Conservation (phyloP, 1,140 invertebrate genomes). For the Musca vetustissima region DNA sequence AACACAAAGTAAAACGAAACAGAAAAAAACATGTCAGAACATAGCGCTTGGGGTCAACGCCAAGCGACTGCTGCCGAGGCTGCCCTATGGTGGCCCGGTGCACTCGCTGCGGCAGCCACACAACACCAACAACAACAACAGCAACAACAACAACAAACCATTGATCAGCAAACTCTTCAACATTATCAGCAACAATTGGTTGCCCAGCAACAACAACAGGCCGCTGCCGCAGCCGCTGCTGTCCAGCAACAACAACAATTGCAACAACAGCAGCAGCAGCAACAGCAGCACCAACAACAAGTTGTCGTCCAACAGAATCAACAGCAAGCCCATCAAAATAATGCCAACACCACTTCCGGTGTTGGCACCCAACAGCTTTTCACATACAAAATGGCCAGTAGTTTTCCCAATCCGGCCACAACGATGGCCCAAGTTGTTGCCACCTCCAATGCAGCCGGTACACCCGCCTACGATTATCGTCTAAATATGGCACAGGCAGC, state of each 20-base stretch:
- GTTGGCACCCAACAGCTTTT: conserved; percentile 72
- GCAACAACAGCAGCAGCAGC: conserved; percentile 58
- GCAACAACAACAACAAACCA: conserved; percentile 57
- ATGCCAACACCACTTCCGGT: conserved; percentile 62
- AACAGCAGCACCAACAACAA: conserved; percentile 61
- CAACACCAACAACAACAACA: conserved; percentile 59
- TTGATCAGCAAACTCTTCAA: conserved; percentile 59
- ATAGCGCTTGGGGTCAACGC: conserved; percentile 65
- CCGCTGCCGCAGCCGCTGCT: conserved; percentile 24
- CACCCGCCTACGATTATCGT: conserved; percentile 63
- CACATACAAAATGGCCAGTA: conserved; percentile 81
- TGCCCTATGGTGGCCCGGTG: conserved; percentile 62
- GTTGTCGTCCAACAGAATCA: conserved; percentile 59
- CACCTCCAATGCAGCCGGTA: conserved; percentile 56
- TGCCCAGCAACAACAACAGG: conserved; percentile 57
- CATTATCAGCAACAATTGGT: conserved; percentile 57
- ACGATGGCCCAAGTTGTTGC: conserved; percentile 59
- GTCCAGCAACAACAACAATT: conserved; percentile 42
- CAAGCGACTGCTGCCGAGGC: conserved; percentile 54
- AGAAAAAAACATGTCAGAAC: conserved; percentile 31
- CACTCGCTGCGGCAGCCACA: conserved; percentile 57
- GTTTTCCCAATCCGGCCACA: conserved; percentile 70
- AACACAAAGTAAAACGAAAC: no score
- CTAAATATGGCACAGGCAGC: conserved; percentile 59
- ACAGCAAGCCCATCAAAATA: conserved; percentile 59